Percentiles rank a stretch among this genome's conserved stretches.
Conservation (phyloP, 2,888 invertebrate genomes). For the Pterostichus madidus region DNA sequence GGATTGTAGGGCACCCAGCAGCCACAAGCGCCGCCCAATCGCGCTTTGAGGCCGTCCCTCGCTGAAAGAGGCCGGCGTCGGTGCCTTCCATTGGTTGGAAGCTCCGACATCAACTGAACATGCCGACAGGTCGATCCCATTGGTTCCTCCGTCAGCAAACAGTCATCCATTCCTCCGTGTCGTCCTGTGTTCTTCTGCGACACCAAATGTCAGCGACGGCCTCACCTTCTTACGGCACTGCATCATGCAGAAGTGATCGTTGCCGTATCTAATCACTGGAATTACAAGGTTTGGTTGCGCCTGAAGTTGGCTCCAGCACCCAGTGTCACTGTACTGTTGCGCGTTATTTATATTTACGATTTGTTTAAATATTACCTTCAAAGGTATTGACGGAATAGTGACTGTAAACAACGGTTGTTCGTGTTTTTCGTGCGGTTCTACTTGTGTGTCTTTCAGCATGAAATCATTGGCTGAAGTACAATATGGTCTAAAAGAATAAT, state of each 20-base stretch:
- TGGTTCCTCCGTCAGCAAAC: conserved; percentile 58
- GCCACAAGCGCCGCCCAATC: conserved; percentile 35
- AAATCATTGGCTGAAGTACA: conserved; percentile 27
- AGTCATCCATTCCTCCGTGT: conserved; percentile 64
- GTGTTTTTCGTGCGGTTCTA: conserved; percentile 10
- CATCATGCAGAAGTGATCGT: conserved; percentile 43
- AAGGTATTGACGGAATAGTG: no score
- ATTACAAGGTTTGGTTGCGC: conserved; percentile 31
- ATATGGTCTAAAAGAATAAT: conserved; percentile 10
- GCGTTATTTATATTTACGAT: not conserved
- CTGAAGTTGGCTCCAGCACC: not conserved
- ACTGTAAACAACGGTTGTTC: not conserved
- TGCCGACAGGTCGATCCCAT: conserved; percentile 9
- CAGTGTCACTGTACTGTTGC: not conserved
- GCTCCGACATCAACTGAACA: conserved; percentile 60
- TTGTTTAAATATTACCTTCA: not conserved
- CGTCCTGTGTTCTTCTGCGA: conserved; percentile 48
- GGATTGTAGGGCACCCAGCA: no score
- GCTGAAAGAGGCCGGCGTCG: conserved; percentile 61
- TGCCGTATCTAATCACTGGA: conserved; percentile 5
- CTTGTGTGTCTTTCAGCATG: not conserved
- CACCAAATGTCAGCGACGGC: conserved; percentile 19
- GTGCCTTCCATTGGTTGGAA: conserved; percentile 23
- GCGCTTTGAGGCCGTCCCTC: conserved; percentile 20
- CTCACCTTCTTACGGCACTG: conserved; percentile 11